Percentiles rank a stretch among this genome's conserved stretches.
These are phyloP conservation scores for Melanerpes aurifrons DNA, from an alignment of 2,113 vertebrate species.

Conservation along the genomic window DNA sequence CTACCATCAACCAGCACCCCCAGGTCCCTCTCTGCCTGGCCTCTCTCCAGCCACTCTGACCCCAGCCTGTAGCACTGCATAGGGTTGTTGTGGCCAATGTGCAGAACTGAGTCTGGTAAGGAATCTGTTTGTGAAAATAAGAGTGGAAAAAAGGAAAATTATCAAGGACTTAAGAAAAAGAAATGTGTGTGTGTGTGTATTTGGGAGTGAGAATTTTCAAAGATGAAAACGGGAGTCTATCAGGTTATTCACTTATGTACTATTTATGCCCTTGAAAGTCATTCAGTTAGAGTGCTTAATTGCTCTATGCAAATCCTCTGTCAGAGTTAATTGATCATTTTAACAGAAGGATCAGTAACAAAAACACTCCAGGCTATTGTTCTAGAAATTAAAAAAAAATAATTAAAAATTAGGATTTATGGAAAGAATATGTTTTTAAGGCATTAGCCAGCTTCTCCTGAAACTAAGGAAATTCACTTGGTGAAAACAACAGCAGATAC, in stretches of 20 bases:
- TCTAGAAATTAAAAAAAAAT: background rate
- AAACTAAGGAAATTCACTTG: slow-evolving; percentile 34
- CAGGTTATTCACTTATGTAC: background rate
- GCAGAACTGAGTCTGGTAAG: background rate
- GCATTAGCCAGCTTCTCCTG: slow-evolving; percentile 42
- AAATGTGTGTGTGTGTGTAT: no score
- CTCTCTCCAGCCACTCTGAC: no score
- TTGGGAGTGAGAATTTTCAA: background rate
- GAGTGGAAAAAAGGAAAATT: background rate
- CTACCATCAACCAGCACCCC: no score
- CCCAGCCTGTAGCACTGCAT: no score
- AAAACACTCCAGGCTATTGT: slow-evolving; percentile 31
- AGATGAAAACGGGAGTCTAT: background rate
- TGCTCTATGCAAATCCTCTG: slow-evolving; percentile 1
- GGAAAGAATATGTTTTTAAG: slow-evolving; percentile 47
- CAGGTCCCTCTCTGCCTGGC: no score
- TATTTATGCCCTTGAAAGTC: slow-evolving; percentile 42
- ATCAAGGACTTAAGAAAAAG: background rate
- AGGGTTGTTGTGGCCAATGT: no score
- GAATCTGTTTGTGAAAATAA: slow-evolving; percentile 20
- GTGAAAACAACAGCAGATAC: slow-evolving; percentile 51
- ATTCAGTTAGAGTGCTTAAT: slow-evolving; percentile 12
- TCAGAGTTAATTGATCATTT: slow-evolving; percentile 44
- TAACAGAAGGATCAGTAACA: slow-evolving; percentile 8
- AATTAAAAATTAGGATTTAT: background rate